Evolutionary conservation across 1,140 invertebrate species (phyloP).

Genomic region (Dysdera silvatica): DNA sequence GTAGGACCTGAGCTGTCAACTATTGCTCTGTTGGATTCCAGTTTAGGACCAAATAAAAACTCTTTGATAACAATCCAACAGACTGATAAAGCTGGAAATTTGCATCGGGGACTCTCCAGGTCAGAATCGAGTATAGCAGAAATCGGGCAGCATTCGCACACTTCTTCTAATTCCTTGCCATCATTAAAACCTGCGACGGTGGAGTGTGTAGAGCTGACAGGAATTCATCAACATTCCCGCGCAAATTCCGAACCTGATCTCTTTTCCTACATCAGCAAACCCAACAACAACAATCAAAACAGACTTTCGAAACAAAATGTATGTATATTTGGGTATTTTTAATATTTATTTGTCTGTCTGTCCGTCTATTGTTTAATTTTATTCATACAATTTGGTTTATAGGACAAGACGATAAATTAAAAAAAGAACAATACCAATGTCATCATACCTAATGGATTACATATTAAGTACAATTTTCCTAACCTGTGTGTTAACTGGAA

Average conservation of each 20-base stretch:
- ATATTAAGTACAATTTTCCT: too few species aligned
- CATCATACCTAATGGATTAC: too few species aligned
- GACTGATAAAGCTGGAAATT: constrained; percentile 20
- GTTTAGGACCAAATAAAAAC: too few species aligned
- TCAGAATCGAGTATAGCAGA: constrained; percentile 61
- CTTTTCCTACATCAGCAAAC: neutral
- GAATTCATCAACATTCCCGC: constrained; percentile 4
- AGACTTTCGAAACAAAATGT: too few species aligned
- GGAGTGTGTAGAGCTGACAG: neutral
- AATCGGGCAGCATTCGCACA: constrained; percentile 39
- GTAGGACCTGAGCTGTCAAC: constrained; percentile 71
- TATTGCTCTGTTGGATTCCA: constrained; percentile 60
- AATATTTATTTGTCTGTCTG: too few species aligned
- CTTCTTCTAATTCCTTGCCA: constrained; percentile 20
- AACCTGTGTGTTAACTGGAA: too few species aligned
- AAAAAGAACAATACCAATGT: too few species aligned
- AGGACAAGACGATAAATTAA: too few species aligned
- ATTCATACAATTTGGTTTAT: too few species aligned
- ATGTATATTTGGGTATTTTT: too few species aligned
- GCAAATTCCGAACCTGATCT: constrained; percentile 27
- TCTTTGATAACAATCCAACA: constrained; percentile 20
- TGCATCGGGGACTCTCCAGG: constrained; percentile 50
- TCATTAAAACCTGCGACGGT: constrained; percentile 1
- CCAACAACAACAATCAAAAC: too few species aligned
- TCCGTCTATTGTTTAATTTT: too few species aligned